Conservation (phyloP, 2,113 vertebrate species). For the Syrrhaptes paradoxus region DNA sequence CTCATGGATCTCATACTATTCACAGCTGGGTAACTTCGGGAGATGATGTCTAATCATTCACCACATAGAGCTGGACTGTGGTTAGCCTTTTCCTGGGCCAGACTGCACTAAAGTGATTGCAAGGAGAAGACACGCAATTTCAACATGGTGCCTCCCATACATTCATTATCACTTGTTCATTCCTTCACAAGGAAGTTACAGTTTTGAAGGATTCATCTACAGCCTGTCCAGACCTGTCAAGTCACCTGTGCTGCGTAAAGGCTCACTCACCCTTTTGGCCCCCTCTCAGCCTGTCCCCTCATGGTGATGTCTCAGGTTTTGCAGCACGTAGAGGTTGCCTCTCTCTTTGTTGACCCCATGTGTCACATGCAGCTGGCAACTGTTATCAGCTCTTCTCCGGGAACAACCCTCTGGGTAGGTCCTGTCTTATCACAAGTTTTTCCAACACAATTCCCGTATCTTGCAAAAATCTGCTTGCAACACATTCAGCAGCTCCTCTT, state of each 20-base stretch:
- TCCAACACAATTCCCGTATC: neutral
- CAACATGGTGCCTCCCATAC: neutral
- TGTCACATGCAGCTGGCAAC: neutral
- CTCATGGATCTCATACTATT: neutral
- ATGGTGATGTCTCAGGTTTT: neutral
- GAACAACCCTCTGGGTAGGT: neutral
- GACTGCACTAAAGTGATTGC: neutral
- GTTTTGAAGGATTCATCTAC: neutral
- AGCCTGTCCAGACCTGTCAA: neutral
- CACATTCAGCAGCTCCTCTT: neutral
- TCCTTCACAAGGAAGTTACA: neutral
- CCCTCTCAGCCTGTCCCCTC: neutral
- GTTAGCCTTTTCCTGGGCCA: neutral
- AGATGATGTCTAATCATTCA: neutral
- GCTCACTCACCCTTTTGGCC: neutral
- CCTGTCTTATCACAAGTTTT: neutral
- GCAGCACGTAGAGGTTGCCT: neutral
- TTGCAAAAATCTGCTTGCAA: conserved; percentile 45
- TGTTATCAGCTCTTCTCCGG: neutral
- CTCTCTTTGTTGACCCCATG: neutral
- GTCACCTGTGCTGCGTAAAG: neutral
- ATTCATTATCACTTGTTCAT: neutral
- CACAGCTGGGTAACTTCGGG: neutral
- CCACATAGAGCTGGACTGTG: neutral
- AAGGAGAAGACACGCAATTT: neutral